These are phyloP conservation scores for Solenodon paradoxus DNA, from an alignment of 2,113 vertebrate species.

Conservation along the genomic window DNA sequence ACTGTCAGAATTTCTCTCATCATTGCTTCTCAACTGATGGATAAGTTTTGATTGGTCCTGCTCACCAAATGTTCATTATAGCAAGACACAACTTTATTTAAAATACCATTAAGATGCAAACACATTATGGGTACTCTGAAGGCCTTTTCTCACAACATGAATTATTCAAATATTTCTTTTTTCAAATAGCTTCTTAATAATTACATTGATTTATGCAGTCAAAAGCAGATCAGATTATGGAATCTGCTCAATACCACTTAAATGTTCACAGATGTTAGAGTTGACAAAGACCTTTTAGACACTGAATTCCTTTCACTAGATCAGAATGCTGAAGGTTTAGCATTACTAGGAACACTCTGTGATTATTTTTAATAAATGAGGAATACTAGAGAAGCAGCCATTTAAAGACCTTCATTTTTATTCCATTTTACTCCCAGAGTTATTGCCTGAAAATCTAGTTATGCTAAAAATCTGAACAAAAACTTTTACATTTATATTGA, in stretches of 20 bases:
- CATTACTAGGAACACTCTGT: conserved; percentile 31
- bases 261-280: conserved; percentile 74
- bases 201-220: conserved; percentile 67
- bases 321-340: conserved; percentile 42
- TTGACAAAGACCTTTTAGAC: conserved; percentile 74
- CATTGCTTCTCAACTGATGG: conserved; percentile 32
- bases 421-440: conserved; percentile 43
- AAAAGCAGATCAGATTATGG: conserved; percentile 72
- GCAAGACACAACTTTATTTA: conserved; percentile 73
- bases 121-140: conserved; percentile 55
- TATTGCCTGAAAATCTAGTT: conserved; percentile 65
- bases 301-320: conserved; percentile 67
- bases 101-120: conserved; percentile 72
- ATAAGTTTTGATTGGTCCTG: conserved; percentile 42
- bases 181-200: conserved; percentile 73
- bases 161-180: no score
- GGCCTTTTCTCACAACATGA: conserved; percentile 64
- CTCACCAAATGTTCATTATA: conserved; percentile 51
- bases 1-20: conserved; percentile 50
- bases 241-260: conserved; percentile 73
- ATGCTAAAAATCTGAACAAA: conserved; percentile 61
- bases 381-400: neutral
- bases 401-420: conserved; percentile 58
- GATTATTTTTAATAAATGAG: conserved; percentile 73
- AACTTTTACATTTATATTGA: conserved; percentile 65